A percentile compares a stretch with the other conserved stretches of the same genome.
These are phyloP conservation scores for Antheraea yamamai DNA, from an alignment of 2,888 invertebrate species.

Conservation along the genomic window DNA sequence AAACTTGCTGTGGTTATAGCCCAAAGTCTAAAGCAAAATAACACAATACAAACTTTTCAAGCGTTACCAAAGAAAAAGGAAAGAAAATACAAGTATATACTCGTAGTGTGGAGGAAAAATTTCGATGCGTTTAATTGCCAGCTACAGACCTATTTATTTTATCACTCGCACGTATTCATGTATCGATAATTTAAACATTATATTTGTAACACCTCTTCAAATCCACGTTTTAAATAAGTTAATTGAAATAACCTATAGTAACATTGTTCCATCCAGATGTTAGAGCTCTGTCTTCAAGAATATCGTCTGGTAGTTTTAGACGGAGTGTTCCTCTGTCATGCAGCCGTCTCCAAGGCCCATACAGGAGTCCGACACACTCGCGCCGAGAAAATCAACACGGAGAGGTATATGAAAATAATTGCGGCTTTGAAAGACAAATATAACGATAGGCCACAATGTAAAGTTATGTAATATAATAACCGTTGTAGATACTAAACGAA, in stretches of 20 bases:
- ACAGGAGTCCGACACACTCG: conserved; percentile 42
- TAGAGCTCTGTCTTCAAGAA: conserved; percentile 88
- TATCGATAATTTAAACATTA: too few relatives aligned
- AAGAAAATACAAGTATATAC: too few relatives aligned
- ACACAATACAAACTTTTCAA: too few relatives aligned
- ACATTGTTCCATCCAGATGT: conserved; percentile 79
- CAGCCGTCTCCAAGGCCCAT: conserved; percentile 64
- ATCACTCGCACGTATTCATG: too few relatives aligned
- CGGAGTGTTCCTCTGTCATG: conserved; percentile 88
- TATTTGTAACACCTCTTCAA: too few relatives aligned
- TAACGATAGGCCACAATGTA: conserved; percentile 67
- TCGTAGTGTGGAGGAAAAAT: too few relatives aligned
- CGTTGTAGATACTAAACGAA: too few relatives aligned
- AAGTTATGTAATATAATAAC: conserved; percentile 45
- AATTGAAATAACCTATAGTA: not conserved
- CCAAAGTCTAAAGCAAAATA: too few relatives aligned
- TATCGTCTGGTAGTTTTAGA: conserved; percentile 88
- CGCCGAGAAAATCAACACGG: conserved; percentile 65
- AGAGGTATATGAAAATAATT: conserved; percentile 76
- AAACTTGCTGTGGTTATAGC: too few relatives aligned
- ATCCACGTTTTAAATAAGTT: conserved; percentile 16
- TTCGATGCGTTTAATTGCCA: too few relatives aligned
- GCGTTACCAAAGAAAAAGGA: too few relatives aligned
- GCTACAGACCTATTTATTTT: too few relatives aligned
- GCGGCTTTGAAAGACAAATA: conserved; percentile 72